A percentile compares a stretch with the other conserved stretches of the same genome.
Evolutionary conservation across 92 coral and sea anemone genomes (phyloP).

Genomic region (Siderastrea radians): DNA sequence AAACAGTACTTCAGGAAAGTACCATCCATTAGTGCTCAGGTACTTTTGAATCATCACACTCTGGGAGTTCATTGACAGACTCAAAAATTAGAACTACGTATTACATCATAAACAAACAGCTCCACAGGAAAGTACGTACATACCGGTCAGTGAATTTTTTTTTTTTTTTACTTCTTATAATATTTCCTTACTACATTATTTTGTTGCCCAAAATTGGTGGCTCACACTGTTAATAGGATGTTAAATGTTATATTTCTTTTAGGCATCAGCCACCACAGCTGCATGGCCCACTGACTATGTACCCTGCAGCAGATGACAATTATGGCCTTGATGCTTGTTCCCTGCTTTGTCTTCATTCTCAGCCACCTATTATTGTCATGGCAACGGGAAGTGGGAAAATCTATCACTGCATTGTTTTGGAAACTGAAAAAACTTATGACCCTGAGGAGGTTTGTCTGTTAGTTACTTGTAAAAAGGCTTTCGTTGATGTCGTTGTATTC

Average conservation of each 20-base stretch:
- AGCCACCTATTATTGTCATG: slow-evolving; percentile 94
- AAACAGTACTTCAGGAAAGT: background rate
- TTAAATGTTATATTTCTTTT: background rate
- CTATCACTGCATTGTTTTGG: slow-evolving; percentile 94
- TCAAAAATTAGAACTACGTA: background rate
- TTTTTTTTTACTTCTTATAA: too few species aligned
- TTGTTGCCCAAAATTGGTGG: too few species aligned
- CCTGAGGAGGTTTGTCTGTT: slow-evolving; percentile 34
- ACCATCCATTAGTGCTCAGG: background rate
- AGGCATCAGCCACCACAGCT: slow-evolving; percentile 57
- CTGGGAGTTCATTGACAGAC: background rate
- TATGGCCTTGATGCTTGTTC: slow-evolving; percentile 97
- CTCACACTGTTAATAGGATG: slow-evolving; percentile 37
- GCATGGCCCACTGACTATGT: slow-evolving; percentile 89
- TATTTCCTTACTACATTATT: too few species aligned
- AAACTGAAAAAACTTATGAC: slow-evolving; percentile 66
- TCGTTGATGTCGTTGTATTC: background rate
- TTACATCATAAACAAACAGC: background rate
- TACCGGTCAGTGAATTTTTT: too few species aligned
- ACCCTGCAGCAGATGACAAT: slow-evolving; percentile 96
- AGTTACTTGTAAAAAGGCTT: background rate
- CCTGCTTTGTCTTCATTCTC: slow-evolving; percentile 83
- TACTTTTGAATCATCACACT: background rate
- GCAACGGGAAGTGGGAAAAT: slow-evolving; percentile 91
- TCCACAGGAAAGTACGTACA: too few species aligned